Evolutionary conservation across 2,888 invertebrate genomes (phyloP).

Genomic region (Adelphocoris suturalis): DNA sequence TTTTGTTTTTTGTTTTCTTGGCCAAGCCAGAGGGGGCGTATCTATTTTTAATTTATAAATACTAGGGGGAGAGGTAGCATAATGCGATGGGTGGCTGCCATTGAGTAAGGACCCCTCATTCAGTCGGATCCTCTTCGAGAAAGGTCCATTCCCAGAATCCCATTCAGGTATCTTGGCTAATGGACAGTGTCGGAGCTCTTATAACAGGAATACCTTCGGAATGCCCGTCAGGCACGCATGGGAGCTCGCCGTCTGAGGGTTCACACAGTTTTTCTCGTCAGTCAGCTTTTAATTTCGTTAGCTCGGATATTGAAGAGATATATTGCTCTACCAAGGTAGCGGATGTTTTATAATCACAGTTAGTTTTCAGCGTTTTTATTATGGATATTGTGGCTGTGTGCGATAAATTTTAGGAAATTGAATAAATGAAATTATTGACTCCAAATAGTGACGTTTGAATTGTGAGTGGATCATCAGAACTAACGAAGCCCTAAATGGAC

Average conservation of each 20-base stretch:
- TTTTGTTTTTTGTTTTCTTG: not conserved
- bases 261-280: slow-evolving; percentile 24
- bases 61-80: not conserved
- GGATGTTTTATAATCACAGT: no score
- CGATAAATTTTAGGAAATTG: no score
- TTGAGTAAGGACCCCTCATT: slow-evolving; percentile 10
- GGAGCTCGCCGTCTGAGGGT: not conserved
- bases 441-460: no score
- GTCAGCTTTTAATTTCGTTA: no score
- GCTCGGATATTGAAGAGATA: no score
- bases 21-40: not conserved
- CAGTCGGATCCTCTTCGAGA: not conserved
- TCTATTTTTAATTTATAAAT: slow-evolving; percentile 28
- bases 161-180: slow-evolving; percentile 23
- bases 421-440: no score
- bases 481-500: no score
- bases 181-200: not conserved
- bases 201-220: not conserved
- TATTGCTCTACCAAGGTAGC: no score
- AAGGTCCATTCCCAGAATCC: slow-evolving; percentile 17
- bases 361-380: no score
- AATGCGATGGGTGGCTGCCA: slow-evolving; percentile 15
- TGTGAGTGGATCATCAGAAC: no score
- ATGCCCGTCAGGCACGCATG: not conserved
- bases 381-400: no score